phyloP scores from a whole-genome alignment of 1,140 invertebrate genomes.

The Drosophila leontia region DNA sequence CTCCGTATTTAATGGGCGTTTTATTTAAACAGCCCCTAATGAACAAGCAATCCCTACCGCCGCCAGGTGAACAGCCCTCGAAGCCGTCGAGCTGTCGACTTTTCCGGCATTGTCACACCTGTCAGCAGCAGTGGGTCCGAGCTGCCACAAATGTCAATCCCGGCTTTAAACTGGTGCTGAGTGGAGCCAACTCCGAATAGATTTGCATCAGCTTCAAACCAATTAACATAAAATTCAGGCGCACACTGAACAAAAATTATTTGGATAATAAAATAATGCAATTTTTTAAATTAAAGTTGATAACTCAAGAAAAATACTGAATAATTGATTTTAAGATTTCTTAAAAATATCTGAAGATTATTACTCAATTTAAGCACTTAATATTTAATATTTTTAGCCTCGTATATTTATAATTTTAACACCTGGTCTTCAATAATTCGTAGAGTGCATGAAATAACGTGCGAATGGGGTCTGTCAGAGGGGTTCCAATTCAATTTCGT shows the following conservation, averaged over 20 bases:
- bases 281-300: too few species aligned
- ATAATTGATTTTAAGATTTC: too few species aligned
- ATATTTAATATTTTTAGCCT: background rate
- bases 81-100: constrained; percentile 15
- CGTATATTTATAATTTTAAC: background rate
- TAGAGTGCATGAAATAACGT: constrained; percentile 11
- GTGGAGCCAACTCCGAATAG: background rate
- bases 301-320: too few species aligned
- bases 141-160: constrained; percentile 34
- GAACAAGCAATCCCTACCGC: background rate
- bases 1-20: constrained; percentile 15
- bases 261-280: too few species aligned
- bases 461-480: constrained; percentile 17
- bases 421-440: background rate
- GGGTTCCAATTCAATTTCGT: constrained; percentile 57
- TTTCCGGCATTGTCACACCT: constrained; percentile 41
- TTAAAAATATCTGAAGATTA: too few species aligned
- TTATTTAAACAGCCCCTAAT: constrained; percentile 41
- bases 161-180: constrained; percentile 9
- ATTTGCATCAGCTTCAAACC: constrained; percentile 26
- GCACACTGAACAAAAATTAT: background rate
- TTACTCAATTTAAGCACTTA: background rate
- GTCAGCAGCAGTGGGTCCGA: constrained; percentile 34
- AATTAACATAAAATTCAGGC: constrained; percentile 17
- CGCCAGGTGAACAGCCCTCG: constrained; percentile 23